These are phyloP conservation scores for Zootermopsis nevadensis DNA, from an alignment of 2,888 invertebrate species.

Conservation along the genomic window DNA sequence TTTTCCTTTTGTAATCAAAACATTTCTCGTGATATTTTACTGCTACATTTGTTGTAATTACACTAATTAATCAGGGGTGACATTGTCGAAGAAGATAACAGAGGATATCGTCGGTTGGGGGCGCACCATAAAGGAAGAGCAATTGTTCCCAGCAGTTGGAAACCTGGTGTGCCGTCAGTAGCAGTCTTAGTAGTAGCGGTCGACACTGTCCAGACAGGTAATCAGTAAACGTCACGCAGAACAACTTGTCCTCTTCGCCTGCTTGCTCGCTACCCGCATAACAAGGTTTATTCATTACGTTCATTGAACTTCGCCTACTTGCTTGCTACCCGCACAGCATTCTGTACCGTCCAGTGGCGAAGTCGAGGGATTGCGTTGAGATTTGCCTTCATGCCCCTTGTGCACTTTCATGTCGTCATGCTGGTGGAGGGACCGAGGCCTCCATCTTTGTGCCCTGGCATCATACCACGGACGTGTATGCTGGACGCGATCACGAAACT, in stretches of 20 bases:
- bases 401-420: no score
- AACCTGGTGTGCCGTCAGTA: not conserved
- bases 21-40: not conserved
- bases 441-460: no score
- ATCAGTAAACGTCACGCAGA: not conserved
- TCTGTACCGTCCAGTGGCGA: no score
- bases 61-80: not conserved
- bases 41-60: not conserved
- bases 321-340: no score
- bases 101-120: not conserved
- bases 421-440: no score
- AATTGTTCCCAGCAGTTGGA: not conserved
- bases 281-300: not conserved
- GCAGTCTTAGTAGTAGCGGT: not conserved
- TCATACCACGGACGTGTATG: no score
- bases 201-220: not conserved
- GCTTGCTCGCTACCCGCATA: not conserved
- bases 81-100: not conserved
- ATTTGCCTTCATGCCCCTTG: no score
- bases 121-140: not conserved
- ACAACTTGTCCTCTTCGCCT: not conserved
- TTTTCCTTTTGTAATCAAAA: not conserved
- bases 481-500: no score
- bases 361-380: no score
- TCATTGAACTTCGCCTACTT: no score